Percentiles rank a stretch among this genome's conserved stretches.
Conservation (phyloP, 2,888 invertebrate genomes). For the Cantharis flavilabris region DNA sequence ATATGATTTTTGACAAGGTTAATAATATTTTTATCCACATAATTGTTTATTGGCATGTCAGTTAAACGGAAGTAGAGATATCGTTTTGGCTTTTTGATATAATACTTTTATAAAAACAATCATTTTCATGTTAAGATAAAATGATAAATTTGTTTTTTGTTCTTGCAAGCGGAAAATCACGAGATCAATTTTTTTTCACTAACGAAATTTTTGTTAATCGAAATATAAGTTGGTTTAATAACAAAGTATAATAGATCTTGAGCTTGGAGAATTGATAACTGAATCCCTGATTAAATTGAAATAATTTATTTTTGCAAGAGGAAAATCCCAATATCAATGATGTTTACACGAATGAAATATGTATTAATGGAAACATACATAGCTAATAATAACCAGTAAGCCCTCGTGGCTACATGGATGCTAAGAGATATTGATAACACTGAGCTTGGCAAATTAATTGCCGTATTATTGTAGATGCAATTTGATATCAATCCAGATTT, state of each 20-base stretch:
- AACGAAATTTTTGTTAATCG: not conserved
- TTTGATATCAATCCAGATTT: not conserved
- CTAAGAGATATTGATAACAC: too few relatives aligned
- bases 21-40: not conserved
- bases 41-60: not conserved
- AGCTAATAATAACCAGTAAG: too few relatives aligned
- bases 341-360: too few relatives aligned
- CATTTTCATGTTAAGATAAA: not conserved
- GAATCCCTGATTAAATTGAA: too few relatives aligned
- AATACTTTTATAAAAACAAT: not conserved
- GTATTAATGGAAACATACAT: too few relatives aligned
- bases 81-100: not conserved
- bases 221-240: too few relatives aligned
- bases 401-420: too few relatives aligned
- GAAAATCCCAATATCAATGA: too few relatives aligned
- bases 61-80: not conserved
- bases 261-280: too few relatives aligned
- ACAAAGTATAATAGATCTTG: not conserved
- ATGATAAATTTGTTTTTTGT: not conserved
- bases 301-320: too few relatives aligned
- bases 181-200: not conserved
- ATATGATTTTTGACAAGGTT: not conserved
- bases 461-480: not conserved
- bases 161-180: not conserved
- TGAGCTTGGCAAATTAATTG: not conserved